A percentile compares a stretch with the other conserved stretches of the same genome.
phyloP scores from a whole-genome alignment of 2,113 vertebrate species.

The Sinocyclocheilus anophthalmus region DNA sequence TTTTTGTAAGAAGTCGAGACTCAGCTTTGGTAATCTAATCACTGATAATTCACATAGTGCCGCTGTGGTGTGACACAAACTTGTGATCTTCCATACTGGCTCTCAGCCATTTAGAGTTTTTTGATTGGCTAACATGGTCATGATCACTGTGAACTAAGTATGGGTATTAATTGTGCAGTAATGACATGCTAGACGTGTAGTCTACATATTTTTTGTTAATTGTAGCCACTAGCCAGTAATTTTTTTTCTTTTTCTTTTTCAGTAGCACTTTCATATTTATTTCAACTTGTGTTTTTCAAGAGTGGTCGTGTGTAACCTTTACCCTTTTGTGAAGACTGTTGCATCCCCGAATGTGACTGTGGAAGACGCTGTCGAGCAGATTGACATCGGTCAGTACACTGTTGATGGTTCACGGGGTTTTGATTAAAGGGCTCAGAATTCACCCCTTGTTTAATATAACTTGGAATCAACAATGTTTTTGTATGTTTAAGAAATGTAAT shows the following conservation, averaged over 20 bases:
- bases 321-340: slow-evolving; percentile 94
- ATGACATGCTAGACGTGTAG: background rate
- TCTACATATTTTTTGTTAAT: background rate
- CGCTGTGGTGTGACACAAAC: no score
- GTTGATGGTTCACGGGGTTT: background rate
- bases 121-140: slow-evolving; percentile 16
- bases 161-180: background rate
- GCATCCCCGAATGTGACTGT: slow-evolving; percentile 82
- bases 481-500: background rate
- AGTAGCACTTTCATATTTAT: background rate
- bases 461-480: background rate
- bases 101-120: background rate
- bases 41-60: slow-evolving; percentile 63
- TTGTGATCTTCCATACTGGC: no score
- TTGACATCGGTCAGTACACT: slow-evolving; percentile 89
- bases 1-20: slow-evolving; percentile 22
- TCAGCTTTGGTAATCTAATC: slow-evolving; percentile 42
- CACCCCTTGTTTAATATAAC: background rate
- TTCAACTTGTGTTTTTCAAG: slow-evolving; percentile 66
- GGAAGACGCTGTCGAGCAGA: slow-evolving; percentile 91
- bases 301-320: slow-evolving; percentile 94
- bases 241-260: no score
- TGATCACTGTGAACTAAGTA: background rate
- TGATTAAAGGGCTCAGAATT: background rate
- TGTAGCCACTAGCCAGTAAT: background rate